Evolutionary conservation across 2,888 invertebrate genomes (phyloP).

Genomic region (Diogma glabrata): DNA sequence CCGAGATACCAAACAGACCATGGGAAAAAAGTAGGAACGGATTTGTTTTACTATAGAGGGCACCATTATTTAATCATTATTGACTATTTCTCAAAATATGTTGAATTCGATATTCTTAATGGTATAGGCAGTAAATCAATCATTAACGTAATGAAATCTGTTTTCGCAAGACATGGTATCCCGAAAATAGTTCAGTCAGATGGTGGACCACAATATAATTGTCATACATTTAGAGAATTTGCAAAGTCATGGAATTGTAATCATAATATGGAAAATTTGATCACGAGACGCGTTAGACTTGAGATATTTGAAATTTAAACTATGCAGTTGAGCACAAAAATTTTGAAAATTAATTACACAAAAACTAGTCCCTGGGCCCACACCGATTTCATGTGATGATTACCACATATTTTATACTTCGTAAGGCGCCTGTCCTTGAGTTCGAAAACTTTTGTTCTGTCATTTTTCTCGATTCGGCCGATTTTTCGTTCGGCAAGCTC

Average conservation of each 20-base stretch:
- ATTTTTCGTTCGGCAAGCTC: too few species aligned
- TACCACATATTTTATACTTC: too few species aligned
- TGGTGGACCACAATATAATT: constrained; percentile 17
- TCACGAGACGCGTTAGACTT: too few species aligned
- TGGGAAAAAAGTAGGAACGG: constrained; percentile 8
- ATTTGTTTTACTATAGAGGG: constrained; percentile 11
- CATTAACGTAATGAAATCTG: constrained; percentile 15
- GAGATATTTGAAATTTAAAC: too few species aligned
- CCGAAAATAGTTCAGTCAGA: constrained; percentile 17
- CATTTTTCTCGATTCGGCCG: too few species aligned
- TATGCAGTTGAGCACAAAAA: too few species aligned
- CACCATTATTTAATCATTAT: constrained; percentile 10
- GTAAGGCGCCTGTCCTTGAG: too few species aligned
- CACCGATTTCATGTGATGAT: too few species aligned
- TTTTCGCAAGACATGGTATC: constrained; percentile 18
- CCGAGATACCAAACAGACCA: too few species aligned
- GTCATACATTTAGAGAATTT: constrained; percentile 15
- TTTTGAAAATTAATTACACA: too few species aligned
- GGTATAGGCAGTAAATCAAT: constrained; percentile 14
- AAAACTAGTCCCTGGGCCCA: too few species aligned
- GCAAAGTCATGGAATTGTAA: constrained; percentile 15
- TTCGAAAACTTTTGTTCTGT: too few species aligned
- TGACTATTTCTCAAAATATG: constrained; percentile 20
- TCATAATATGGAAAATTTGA: constrained; percentile 16
- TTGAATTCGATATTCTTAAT: constrained; percentile 15